Evolutionary conservation across 2,888 invertebrate genomes (phyloP).

Genomic region (Chorisops tibialis): DNA sequence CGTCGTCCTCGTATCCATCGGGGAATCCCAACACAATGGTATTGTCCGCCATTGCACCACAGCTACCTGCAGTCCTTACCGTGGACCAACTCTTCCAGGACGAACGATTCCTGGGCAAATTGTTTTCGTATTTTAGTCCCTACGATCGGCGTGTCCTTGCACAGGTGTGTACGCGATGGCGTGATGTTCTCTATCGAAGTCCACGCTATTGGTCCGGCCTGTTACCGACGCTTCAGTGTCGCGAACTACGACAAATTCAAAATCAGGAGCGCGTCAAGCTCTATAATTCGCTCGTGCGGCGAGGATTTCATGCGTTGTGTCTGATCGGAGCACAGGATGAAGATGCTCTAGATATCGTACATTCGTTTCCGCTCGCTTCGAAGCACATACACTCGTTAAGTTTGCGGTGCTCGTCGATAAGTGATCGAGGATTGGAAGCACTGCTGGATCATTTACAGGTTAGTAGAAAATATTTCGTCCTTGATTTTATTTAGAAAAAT

Average conservation of each 20-base stretch:
- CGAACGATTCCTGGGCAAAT: constrained; percentile 77
- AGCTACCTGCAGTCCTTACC: constrained; percentile 59
- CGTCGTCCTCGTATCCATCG: constrained; percentile 31
- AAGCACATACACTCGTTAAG: constrained; percentile 81
- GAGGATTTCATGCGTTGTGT: constrained; percentile 82
- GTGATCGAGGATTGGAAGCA: constrained; percentile 85
- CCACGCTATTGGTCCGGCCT: constrained; percentile 86
- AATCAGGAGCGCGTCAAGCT: constrained; percentile 60
- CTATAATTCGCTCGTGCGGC: constrained; percentile 75
- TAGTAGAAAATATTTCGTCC: constrained; percentile 39
- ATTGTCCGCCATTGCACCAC: constrained; percentile 44
- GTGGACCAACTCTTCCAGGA: constrained; percentile 78
- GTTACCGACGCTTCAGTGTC: constrained; percentile 80
- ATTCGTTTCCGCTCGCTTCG: constrained; percentile 77
- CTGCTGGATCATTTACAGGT: constrained; percentile 86
- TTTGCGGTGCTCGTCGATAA: constrained; percentile 84
- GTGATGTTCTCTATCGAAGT: constrained; percentile 81
- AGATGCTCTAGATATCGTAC: constrained; percentile 83
- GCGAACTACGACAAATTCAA: constrained; percentile 68
- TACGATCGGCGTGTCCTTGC: constrained; percentile 76
- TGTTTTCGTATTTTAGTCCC: constrained; percentile 79
- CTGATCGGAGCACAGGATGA: constrained; percentile 85
- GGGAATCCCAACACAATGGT: constrained; percentile 6
- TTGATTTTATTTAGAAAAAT: no score
- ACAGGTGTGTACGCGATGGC: constrained; percentile 83